Base-by-base conservation (phyloP, 2,888 invertebrate genomes). In the Plebejus anna region DNA sequence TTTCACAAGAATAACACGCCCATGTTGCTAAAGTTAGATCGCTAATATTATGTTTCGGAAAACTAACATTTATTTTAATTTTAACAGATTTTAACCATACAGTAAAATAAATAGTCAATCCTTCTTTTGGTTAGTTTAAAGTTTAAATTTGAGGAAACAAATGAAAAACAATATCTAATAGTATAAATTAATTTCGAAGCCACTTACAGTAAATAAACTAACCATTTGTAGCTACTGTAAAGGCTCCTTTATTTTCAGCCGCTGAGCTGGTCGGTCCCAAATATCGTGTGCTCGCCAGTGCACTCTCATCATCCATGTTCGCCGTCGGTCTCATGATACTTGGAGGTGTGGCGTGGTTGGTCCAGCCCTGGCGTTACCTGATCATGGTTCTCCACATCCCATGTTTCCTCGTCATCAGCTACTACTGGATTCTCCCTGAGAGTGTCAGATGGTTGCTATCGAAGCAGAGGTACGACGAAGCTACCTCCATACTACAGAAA, bases 361-460 rank as follows among this genome's bases (percentile, higher is more conserved):
- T 95, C 1, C 94, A 95, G 79, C 94, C 96, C 75, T 98, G 97
- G 97, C 94, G 96, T 79, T 89, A 94, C 80, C 88, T 96, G 80
- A 94, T 97, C 73, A 90, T 96, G 80, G 89, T 95, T 0, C 88
- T 96, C 13, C 96, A 97, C 83, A 91, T 95, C 0, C 97, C 97
- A 0, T 95, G 96, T 51, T 89, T 97, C 77, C 84, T 96, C 0
- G 92, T 96, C 77, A 84, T 97, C 72, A 84, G 93, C 1, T 96
- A 97, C 84, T 95, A 96, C 81, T 96, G 96, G 95, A 81, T 96
- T n/a, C 81, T 92, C 7, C 83, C 87, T 0, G 97, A 97, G 89
- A 97, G 96, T 66, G 94, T 96, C n/a, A 94, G 97, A 79, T 97
- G 97, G 97, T 93, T 97, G 36, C 87, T 97, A 7, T 95, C 96